Evolutionary conservation across 2,797 vertebrate genomes (phyloP).

Genomic region (Brotula barbata): DNA sequence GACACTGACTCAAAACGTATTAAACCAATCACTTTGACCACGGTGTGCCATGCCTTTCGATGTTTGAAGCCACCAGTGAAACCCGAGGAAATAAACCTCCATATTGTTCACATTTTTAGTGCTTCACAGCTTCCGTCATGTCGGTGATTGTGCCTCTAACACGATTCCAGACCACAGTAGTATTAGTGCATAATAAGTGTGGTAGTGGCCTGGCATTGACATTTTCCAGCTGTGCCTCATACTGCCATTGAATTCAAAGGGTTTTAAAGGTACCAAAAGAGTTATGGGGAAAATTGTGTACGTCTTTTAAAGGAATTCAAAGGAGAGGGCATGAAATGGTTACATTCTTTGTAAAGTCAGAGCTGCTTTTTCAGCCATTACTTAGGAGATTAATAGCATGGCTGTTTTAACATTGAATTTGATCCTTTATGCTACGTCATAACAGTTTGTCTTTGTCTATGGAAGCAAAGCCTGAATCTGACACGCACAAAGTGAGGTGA

Average conservation of each 20-base stretch:
- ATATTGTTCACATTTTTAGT: conserved; percentile 40
- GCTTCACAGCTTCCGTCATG: conserved; percentile 40
- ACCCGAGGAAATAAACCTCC: conserved; percentile 29
- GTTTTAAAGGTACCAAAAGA: conserved; percentile 25
- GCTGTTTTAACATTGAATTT: background rate
- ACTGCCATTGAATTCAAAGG: conserved; percentile 28
- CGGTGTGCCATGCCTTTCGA: conserved; percentile 16
- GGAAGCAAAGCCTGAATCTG: conserved; percentile 29
- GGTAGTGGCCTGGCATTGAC: conserved; percentile 27
- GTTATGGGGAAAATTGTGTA: conserved; percentile 6
- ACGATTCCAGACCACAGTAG: conserved; percentile 35
- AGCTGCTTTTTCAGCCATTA: background rate
- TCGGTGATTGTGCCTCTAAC: conserved; percentile 24
- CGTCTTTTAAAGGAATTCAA: conserved; percentile 29
- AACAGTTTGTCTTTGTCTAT: conserved; percentile 10
- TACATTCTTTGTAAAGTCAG: conserved; percentile 17
- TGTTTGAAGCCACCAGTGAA: conserved; percentile 25
- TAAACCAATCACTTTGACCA: conserved; percentile 29
- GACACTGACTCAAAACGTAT: conserved; percentile 32
- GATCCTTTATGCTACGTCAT: conserved; percentile 1
- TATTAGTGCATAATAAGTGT: conserved; percentile 11
- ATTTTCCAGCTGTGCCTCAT: conserved; percentile 44
- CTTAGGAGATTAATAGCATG: background rate
- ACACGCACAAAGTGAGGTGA: background rate
- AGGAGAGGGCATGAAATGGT: conserved; percentile 10